phyloP scores from a whole-genome alignment of 2,888 invertebrate genomes.

The Hyposoter didymator region DNA sequence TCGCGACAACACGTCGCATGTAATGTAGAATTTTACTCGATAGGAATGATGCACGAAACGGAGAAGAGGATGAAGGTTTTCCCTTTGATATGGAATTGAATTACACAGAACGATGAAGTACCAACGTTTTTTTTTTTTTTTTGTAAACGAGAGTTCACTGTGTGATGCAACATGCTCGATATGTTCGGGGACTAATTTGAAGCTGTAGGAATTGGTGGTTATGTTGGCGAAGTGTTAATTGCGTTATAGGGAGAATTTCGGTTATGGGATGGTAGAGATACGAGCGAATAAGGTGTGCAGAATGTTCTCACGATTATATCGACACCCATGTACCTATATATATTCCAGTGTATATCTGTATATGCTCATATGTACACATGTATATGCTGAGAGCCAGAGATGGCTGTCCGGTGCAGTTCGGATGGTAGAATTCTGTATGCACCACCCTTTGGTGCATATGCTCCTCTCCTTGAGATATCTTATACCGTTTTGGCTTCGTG shows the following conservation, averaged over 20 bases:
- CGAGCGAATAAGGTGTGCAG: conserved; percentile 46
- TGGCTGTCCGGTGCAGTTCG: conserved; percentile 38
- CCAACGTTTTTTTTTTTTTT: neutral
- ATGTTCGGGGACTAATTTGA: conserved; percentile 12
- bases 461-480: conserved; percentile 64
- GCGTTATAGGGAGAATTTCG: conserved; percentile 2
- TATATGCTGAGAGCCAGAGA: conserved; percentile 25
- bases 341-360: neutral
- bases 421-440: conserved; percentile 21
- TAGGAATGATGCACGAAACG: neutral
- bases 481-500: conserved; percentile 65
- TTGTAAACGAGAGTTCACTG: neutral
- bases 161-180: neutral
- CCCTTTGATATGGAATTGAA: neutral
- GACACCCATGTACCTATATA: neutral
- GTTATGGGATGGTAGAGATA: conserved; percentile 11
- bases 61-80: neutral
- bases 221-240: conserved; percentile 23
- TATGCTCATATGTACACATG: neutral
- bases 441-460: conserved; percentile 47
- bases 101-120: neutral
- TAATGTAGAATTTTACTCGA: conserved; percentile 15
- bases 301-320: conserved; percentile 61
- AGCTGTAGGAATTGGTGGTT: conserved; percentile 19
- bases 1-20: neutral